phyloP scores from a whole-genome alignment of 2,113 vertebrate species.

The Sylvilagus bachmani region DNA sequence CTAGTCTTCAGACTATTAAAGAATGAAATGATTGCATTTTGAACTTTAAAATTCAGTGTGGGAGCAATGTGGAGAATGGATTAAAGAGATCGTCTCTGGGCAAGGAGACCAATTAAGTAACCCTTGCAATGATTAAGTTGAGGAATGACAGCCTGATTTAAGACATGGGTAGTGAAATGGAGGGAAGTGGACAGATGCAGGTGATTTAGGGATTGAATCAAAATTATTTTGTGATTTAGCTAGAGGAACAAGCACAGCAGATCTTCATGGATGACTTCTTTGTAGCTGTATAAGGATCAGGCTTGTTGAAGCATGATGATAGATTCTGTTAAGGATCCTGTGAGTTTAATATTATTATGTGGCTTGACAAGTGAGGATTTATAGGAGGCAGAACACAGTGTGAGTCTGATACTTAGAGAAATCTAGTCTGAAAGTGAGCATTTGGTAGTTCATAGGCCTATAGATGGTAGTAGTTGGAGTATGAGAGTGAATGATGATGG shows the following conservation, averaged over 20 bases:
- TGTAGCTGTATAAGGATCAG: not conserved
- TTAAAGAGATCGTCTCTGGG: not conserved
- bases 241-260: not conserved
- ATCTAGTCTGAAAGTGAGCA: not conserved
- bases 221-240: not conserved
- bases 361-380: not conserved
- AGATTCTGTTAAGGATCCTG: not conserved
- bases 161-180: not conserved
- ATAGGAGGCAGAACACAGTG: not conserved
- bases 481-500: not conserved
- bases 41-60: not conserved
- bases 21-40: slow-evolving; percentile 10
- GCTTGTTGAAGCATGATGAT: not conserved
- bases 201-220: not conserved
- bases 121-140: not conserved
- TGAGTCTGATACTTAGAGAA: not conserved
- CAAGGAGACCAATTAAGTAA: not conserved
- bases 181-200: not conserved
- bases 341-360: not conserved
- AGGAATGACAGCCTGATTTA: not conserved
- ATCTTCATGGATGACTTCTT: not conserved
- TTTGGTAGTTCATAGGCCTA: not conserved
- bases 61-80: not conserved
- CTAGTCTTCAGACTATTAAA: not conserved
- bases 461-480: not conserved